Conservation (phyloP, 2,888 invertebrate species). For the Ormyrus pomaceus region DNA sequence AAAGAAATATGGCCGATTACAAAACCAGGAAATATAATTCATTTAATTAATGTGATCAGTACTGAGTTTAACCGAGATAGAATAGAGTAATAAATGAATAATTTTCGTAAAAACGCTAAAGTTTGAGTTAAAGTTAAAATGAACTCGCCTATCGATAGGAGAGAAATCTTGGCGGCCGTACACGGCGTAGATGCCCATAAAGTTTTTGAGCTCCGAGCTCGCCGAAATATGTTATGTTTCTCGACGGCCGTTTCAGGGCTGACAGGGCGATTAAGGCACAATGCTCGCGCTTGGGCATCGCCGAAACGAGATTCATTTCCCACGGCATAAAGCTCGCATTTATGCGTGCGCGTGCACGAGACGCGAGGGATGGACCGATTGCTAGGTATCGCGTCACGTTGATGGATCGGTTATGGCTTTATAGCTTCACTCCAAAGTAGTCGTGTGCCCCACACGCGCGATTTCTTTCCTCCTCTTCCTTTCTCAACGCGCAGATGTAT, state of each 20-base stretch:
- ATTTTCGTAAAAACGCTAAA: too few species aligned
- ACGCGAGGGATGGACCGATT: slow-evolving; percentile 42
- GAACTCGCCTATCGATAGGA: too few species aligned
- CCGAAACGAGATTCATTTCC: slow-evolving; percentile 60
- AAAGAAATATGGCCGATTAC: too few species aligned
- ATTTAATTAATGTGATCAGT: too few species aligned
- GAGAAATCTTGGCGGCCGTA: too few species aligned
- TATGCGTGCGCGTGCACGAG: slow-evolving; percentile 46
- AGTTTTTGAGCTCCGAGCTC: neutral
- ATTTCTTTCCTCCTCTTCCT: slow-evolving; percentile 6
- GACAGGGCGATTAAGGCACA: slow-evolving; percentile 50
- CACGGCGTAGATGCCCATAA: neutral
- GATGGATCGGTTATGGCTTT: slow-evolving; percentile 63
- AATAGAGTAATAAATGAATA: too few species aligned
- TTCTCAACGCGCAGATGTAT: too few species aligned
- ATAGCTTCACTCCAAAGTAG: slow-evolving; percentile 42
- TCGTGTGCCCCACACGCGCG: slow-evolving; percentile 41
- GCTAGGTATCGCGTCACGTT: slow-evolving; percentile 57
- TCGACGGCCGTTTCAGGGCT: slow-evolving; percentile 27
- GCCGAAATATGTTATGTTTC: slow-evolving; percentile 11
- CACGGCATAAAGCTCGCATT: slow-evolving; percentile 60
- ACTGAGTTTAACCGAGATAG: too few species aligned
- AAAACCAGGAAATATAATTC: too few species aligned
- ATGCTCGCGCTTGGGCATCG: slow-evolving; percentile 8
- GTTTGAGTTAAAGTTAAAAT: too few species aligned